phyloP scores from a whole-genome alignment of 2,888 invertebrate species.

The Tinea pellionella region DNA sequence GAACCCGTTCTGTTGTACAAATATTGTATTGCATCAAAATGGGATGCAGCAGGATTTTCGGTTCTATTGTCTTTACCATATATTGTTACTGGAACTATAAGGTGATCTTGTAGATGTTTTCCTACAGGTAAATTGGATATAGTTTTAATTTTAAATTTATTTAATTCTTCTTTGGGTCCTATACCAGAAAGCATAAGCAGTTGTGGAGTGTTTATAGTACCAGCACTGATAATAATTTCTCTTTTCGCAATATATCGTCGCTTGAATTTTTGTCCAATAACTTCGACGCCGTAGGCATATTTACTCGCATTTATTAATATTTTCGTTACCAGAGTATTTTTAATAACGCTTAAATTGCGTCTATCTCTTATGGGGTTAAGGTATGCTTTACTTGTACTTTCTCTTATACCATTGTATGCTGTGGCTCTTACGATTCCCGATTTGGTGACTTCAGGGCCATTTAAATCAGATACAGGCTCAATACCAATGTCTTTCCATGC shows the following conservation, averaged over 20 bases:
- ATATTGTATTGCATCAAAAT: constrained; percentile 52
- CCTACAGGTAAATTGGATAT: constrained; percentile 58
- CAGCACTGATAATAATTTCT: constrained; percentile 61
- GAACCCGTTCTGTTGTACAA: constrained; percentile 60
- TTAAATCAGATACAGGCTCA: constrained; percentile 38
- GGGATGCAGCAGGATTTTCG: constrained; percentile 22
- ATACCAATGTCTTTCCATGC: constrained; percentile 57
- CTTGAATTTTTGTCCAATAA: constrained; percentile 27
- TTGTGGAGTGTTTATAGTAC: constrained; percentile 58
- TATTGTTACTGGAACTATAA: constrained; percentile 40
- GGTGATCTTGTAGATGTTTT: constrained; percentile 64
- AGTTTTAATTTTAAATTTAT: constrained; percentile 35
- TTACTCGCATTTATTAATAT: constrained; percentile 56
- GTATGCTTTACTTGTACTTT: constrained; percentile 59
- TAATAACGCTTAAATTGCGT: constrained; percentile 44
- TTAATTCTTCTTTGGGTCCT: constrained; percentile 46
- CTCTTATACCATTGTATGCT: constrained; percentile 51
- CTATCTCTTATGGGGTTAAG: constrained; percentile 31
- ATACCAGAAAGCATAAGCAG: constrained; percentile 64
- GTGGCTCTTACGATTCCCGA: constrained; percentile 55
- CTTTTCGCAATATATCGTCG: constrained; percentile 31
- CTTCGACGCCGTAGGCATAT: constrained; percentile 44
- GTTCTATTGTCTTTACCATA: constrained; percentile 31
- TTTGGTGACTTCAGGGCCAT: constrained; percentile 49
- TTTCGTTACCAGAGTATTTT: constrained; percentile 55